Evolutionary conservation across 2,797 vertebrate genomes (phyloP), one percentile per base, ranked within the genome.

Genomic region (Dicrostonyx torquatus): DNA sequence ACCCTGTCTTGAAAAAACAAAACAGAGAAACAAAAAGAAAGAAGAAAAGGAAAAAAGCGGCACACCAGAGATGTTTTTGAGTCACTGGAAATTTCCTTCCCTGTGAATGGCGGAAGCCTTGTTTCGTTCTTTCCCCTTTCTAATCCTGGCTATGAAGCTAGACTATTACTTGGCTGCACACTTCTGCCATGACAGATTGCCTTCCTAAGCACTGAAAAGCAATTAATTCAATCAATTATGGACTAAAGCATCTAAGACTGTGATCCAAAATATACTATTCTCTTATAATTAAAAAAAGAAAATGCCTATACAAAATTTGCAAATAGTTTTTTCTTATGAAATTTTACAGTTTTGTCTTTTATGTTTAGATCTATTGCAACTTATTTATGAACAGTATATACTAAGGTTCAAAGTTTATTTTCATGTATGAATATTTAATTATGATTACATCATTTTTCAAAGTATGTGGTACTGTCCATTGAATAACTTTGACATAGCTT

Each of bases 371-470:
- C 43, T 72, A 82, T 77, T 78, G 75, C 34, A 93, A 79, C 40
- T 90, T 94, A 88, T 66, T 73, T 94, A 9, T 72, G 40, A 60
- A 43, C 79, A 48, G 4, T 75, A 2, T 92, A 31, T 89, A 78
- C 40, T 91, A 87, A 92, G 18, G 11, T 1, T 87, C 91, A n/a
- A 90, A 40, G n/a, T 70, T 76, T 10, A 80, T 75, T 80, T 94
- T 86, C 14, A 62, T 26, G 48, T 83, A 37, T 85, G 40, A 92
- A 88, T 92, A 92, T 73, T 95, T 84, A 91, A 13, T 95, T 94
- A 31, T 87, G 83, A 50, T 90, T 53, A 26, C 15, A 76, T 17
- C 11, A 43, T 92, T 87, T 92, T 48, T 11, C 7, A 40, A 96
- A 85, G 8, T 84, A 14, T 87, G 1, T 85, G 43, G 50, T 91